phyloP scores from a whole-genome alignment of 2,113 vertebrate species.

The Chaetops frenatus region DNA sequence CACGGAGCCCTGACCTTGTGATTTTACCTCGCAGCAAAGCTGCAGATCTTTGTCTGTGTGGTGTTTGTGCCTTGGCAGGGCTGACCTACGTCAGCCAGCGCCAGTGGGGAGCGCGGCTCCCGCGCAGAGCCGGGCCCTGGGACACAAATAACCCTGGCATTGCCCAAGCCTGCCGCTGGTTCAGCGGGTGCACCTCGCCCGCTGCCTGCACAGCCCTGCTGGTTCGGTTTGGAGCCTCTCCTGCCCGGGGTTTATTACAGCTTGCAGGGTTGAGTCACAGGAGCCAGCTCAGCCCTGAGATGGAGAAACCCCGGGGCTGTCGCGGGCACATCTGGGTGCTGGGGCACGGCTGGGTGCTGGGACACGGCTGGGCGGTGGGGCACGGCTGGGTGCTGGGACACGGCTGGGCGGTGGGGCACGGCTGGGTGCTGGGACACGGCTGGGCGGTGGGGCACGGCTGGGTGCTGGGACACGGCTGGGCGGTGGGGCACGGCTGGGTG shows the following conservation, averaged over 20 bases:
- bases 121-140: neutral
- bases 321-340: rapidly evolving
- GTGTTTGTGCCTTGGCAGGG: neutral
- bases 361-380: neutral
- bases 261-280: neutral
- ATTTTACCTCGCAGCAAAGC: neutral
- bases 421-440: rapidly evolving
- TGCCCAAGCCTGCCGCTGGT: neutral
- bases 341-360: neutral
- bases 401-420: rapidly evolving
- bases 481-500: too few relatives aligned
- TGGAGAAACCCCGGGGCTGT: neutral
- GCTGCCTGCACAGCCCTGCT: neutral
- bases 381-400: neutral
- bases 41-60: neutral
- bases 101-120: neutral
- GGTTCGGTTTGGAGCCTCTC: neutral
- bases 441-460: neutral
- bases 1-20: neutral
- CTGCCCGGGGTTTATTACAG: neutral
- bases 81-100: neutral
- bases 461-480: neutral
- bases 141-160: neutral
- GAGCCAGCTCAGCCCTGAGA: neutral
- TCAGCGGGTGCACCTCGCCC: neutral